These are phyloP conservation scores for Dromiciops gliroides DNA, from an alignment of 2,113 vertebrate genomes.

Conservation along the genomic window DNA sequence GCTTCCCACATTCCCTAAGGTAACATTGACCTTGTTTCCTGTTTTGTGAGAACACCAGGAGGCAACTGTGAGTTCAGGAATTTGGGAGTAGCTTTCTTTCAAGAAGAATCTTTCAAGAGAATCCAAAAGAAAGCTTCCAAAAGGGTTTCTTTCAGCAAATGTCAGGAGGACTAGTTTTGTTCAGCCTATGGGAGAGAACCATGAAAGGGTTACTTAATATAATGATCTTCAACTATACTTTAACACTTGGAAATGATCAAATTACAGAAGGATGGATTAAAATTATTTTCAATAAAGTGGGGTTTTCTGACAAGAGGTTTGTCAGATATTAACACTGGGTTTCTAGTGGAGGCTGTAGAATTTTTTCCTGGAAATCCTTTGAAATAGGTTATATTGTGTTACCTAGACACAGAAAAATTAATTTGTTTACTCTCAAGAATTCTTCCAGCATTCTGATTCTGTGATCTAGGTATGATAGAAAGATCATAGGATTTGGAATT, in stretches of 20 bases:
- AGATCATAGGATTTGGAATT: not conserved
- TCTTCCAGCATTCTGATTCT: not conserved
- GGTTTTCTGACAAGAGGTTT: slow-evolving; percentile 31
- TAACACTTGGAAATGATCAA: slow-evolving; percentile 6
- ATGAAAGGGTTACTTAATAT: slow-evolving; percentile 22
- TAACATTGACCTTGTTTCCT: slow-evolving; percentile 48
- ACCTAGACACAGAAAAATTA: not conserved
- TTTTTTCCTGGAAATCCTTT: slow-evolving; percentile 35
- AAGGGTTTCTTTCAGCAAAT: slow-evolving; percentile 60
- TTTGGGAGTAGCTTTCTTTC: slow-evolving; percentile 14
- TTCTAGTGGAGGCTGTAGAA: slow-evolving; percentile 16
- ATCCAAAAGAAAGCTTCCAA: slow-evolving; percentile 47
- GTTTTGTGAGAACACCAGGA: not conserved
- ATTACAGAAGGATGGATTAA: slow-evolving; percentile 25
- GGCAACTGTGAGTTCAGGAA: not conserved
- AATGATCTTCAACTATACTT: slow-evolving; percentile 35
- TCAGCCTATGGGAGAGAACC: slow-evolving; percentile 37
- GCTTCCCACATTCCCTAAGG: slow-evolving; percentile 31
- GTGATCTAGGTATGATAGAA: not conserved
- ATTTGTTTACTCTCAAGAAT: slow-evolving; percentile 8
- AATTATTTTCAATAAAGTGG: slow-evolving; percentile 22
- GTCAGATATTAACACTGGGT: not conserved
- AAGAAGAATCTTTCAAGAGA: slow-evolving; percentile 50
- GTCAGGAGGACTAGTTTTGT: slow-evolving; percentile 52
- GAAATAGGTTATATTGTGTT: not conserved